phyloP scores from a whole-genome alignment of 92 coral and sea anemone species.

The Phenganax subtilis region DNA sequence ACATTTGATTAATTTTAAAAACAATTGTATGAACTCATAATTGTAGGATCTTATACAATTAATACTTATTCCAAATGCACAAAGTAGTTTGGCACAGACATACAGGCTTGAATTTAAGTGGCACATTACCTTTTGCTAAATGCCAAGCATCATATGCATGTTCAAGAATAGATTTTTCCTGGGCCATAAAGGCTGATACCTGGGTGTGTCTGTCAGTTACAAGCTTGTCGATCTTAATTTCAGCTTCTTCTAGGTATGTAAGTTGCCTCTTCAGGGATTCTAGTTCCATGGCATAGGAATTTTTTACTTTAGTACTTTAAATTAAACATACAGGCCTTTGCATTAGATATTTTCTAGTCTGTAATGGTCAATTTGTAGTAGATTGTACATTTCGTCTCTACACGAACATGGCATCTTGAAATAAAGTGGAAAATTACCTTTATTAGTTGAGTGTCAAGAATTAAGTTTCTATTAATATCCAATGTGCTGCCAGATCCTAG shows the following conservation, averaged over 20 bases:
- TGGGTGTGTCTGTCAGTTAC: slow-evolving; percentile 39
- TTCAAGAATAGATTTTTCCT: slow-evolving; percentile 8
- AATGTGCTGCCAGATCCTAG: slow-evolving; percentile 7
- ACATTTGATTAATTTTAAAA: not conserved
- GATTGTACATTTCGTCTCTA: not conserved
- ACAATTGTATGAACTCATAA: too few relatives aligned
- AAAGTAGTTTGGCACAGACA: too few relatives aligned
- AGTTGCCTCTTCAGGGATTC: too few relatives aligned
- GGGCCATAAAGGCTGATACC: slow-evolving; percentile 8
- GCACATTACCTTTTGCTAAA: slow-evolving; percentile 27
- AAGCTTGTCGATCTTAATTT: slow-evolving; percentile 18
- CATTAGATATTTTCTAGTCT: not conserved
- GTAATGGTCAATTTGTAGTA: not conserved
- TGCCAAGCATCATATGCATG: slow-evolving; percentile 27
- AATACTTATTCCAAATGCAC: too few relatives aligned
- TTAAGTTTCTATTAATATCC: slow-evolving; percentile 1
- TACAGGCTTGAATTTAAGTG: not conserved
- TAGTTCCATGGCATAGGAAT: too few relatives aligned
- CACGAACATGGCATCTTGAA: not conserved
- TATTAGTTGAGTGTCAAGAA: not conserved
- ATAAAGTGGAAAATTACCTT: not conserved
- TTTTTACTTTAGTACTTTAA: too few relatives aligned
- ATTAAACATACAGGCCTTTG: not conserved
- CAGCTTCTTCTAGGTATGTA: slow-evolving; percentile 16
- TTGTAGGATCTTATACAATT: too few relatives aligned